Conservation (phyloP, 2,113 vertebrate genomes). For the Rhinoderma darwinii region DNA sequence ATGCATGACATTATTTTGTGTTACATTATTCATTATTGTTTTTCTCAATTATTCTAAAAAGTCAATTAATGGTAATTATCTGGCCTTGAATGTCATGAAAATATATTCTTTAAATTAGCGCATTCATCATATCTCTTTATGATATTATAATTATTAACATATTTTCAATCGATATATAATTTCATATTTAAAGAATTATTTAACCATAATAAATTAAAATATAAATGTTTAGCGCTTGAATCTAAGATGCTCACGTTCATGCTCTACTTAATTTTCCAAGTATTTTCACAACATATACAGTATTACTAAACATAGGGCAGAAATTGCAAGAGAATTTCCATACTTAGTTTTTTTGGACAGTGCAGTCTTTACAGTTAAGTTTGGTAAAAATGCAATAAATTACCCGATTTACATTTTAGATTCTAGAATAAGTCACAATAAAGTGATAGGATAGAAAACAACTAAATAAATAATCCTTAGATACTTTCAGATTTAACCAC, state of each 20-base stretch:
- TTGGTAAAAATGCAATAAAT: no score
- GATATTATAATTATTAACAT: neutral
- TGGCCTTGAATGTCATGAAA: neutral
- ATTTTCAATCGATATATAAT: neutral
- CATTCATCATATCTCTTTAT: neutral
- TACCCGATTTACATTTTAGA: no score
- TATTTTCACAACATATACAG: neutral
- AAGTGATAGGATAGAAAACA: no score
- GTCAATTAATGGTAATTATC: constrained; percentile 15
- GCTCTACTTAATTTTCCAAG: neutral
- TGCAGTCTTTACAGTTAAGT: no score
- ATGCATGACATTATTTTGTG: neutral
- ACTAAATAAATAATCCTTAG: no score
- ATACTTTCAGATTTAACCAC: no score
- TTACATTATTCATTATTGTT: constrained; percentile 12
- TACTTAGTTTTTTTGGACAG: no score
- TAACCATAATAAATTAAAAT: neutral
- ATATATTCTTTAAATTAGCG: constrained; percentile 8
- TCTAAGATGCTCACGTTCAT: neutral
- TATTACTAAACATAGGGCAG: neutral
- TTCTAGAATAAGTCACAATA: no score
- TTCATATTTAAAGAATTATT: neutral
- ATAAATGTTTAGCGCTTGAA: neutral
- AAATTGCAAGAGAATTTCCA: neutral
- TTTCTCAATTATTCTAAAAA: neutral